Base-by-base conservation (phyloP, 2,113 vertebrate genomes). In the Callithrix jacchus region DNA sequence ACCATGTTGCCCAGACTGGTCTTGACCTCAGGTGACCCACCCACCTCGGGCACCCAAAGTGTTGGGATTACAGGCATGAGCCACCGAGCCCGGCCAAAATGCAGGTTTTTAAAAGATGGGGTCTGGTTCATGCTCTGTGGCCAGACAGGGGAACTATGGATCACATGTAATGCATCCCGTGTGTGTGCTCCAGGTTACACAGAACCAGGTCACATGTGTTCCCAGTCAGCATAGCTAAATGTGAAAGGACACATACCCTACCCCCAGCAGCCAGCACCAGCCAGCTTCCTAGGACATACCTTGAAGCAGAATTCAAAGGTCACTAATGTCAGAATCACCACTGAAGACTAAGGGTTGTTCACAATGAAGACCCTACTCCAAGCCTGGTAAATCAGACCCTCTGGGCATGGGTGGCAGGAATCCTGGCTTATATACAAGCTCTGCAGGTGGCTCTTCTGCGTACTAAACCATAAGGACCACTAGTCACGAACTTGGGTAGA, bases 211-310 rank as follows among this genome's bases (percentile, higher is more conserved):
- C 61, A 8, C 27, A 27, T 2, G 6, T 52, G 61, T 25, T 61
- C 86, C 23, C 5, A 8, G 32, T 27, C 37, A 32, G 6, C 1
- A 27, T 12, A 17, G 27, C 16, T 47, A 32, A 80, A 21, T 71
- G 79, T 6, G 12, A 52, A 64, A 80, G 11, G 58, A 20, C 30
- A 20, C 68, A 30, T 2, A 3, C 13, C 49, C 52, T 71, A 17
- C 9, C 45, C 23, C 17, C 7, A 49, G 70, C 70, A 23, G 23
- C 45, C 27, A 9, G 42, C 9, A 25, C 27, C 37, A 10, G 11
- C 27, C 13, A 37, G 16, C 56, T 64, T 1, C 0, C 1, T 0
- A 5, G 6, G 23, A 37, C 5, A 27, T 4, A 37, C 7, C 40
- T 81, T 32, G 23, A 47, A 47, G 47, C 35, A 47, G 70, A 80